Conservation (phyloP, 2,888 invertebrate genomes). For the Tenthredo amoena region DNA sequence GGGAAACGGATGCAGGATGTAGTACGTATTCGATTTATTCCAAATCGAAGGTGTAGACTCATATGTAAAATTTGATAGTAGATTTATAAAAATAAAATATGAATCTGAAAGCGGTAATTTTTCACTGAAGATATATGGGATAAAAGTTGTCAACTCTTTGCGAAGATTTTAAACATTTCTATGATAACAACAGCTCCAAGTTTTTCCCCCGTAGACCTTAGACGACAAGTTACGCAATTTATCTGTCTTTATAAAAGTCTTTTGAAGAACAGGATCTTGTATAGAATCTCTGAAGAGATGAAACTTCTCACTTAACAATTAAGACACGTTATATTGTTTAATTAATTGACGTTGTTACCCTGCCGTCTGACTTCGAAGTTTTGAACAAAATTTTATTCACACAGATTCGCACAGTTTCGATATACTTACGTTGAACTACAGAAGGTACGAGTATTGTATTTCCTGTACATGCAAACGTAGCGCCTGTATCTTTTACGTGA, state of each 20-base stretch:
- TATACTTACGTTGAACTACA: neutral
- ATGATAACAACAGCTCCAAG: conserved; percentile 15
- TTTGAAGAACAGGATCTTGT: neutral
- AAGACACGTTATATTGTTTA: neutral
- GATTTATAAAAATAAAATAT: neutral
- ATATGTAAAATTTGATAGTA: neutral
- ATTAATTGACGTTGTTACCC: conserved; percentile 15
- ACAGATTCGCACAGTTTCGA: neutral
- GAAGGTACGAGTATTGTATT: neutral
- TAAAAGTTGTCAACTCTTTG: neutral
- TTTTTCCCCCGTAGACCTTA: neutral
- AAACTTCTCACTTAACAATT: conserved; percentile 26
- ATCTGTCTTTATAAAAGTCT: conserved; percentile 10
- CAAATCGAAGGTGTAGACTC: neutral
- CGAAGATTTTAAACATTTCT: conserved; percentile 7
- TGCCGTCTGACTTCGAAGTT: neutral
- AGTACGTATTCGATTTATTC: conserved; percentile 27
- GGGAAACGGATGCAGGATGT: conserved; percentile 36
- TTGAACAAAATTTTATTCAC: conserved; percentile 7
- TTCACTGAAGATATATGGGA: neutral
- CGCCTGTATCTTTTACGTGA: neutral
- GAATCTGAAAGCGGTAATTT: neutral
- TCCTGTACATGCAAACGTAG: neutral
- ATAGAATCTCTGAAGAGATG: conserved; percentile 12
- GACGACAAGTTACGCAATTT: conserved; percentile 13